Evolutionary conservation across 1,140 invertebrate genomes (phyloP), one percentile per base, ranked within the genome.

Genomic region (Telenomus remus): DNA sequence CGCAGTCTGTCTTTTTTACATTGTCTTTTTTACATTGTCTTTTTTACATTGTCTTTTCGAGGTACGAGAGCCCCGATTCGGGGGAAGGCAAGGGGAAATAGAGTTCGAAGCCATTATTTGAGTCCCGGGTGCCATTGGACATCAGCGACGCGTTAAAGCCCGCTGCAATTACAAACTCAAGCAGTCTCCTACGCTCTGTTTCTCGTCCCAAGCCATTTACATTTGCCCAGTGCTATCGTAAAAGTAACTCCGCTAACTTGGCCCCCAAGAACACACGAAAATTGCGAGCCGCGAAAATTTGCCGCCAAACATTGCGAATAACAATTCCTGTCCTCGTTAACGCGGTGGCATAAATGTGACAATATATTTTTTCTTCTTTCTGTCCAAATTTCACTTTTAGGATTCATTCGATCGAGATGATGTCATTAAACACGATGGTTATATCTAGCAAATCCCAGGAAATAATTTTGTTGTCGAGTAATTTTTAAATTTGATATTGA

Each of bases 91-190:
- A 39, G 49, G 48, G 71, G 66, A 76, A 65, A 75, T 59, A 83
- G 81, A 84, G n/a, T 84, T 85, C 75, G 79, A 83, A 81, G 80
- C 80, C 82, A 85, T 84, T 86, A 84, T 80, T 81, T 74, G 76
- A 76, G 80, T 79, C 79, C 70, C 65, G 78, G 56, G 70, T 81
- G 79, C 83, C 82, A 84, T 85, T 82, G 85, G 82, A 82, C 82
- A 86, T 85, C 84, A 82, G 69, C 80, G 81, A 79, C 82, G 84
- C 84, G 84, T 85, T 85, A 83, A 85, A 85, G 81, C 82, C 60
- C 82, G 78, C 80, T 82, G 85, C 84, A 87, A 87, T 87, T 86
- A 87, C 84, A 84, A 86, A 85, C 81, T 86, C 81, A 68, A 80
- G 79, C 80, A 82, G 84, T 81, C 71, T 76, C 75, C 50, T 39